Conservation (phyloP, 1,140 invertebrate genomes). For the Teleogryllus occipitalis region DNA sequence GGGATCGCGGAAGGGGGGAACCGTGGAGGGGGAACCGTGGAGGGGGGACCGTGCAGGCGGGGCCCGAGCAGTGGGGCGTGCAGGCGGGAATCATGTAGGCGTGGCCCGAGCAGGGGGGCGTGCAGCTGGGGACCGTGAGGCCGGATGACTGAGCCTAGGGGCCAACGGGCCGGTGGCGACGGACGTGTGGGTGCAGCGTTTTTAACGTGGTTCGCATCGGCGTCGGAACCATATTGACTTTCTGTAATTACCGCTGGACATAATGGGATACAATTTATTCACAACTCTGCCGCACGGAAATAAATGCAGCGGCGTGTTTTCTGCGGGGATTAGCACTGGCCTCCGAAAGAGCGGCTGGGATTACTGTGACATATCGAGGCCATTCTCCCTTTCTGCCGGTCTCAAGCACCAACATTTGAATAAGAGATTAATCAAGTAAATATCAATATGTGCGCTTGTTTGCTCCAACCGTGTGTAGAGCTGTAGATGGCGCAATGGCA, state of each 20-base stretch:
- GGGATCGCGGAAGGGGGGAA: no score
- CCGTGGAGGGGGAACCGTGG: no score
- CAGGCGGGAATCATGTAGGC: no score
- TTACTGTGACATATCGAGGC: neutral
- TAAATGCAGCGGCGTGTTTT: neutral
- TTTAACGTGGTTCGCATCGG: neutral
- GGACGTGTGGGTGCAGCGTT: no score
- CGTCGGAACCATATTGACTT: neutral
- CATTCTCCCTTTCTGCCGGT: neutral
- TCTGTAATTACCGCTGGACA: neutral
- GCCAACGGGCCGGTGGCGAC: no score
- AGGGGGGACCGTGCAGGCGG: no score
- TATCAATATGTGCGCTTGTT: neutral
- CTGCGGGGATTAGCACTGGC: neutral
- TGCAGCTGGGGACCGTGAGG: no score
- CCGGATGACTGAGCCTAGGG: no score
- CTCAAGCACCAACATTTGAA: neutral
- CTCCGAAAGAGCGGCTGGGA: neutral
- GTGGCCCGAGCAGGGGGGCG: no score
- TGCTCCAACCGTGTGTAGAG: no score
- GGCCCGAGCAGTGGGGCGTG: no score
- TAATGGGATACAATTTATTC: conserved; percentile 1
- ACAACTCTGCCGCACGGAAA: neutral
- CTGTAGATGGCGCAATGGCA: no score
- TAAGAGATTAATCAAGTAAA: neutral